phyloP scores from a whole-genome alignment of 2,113 vertebrate genomes.

The Bostrychus sinensis region DNA sequence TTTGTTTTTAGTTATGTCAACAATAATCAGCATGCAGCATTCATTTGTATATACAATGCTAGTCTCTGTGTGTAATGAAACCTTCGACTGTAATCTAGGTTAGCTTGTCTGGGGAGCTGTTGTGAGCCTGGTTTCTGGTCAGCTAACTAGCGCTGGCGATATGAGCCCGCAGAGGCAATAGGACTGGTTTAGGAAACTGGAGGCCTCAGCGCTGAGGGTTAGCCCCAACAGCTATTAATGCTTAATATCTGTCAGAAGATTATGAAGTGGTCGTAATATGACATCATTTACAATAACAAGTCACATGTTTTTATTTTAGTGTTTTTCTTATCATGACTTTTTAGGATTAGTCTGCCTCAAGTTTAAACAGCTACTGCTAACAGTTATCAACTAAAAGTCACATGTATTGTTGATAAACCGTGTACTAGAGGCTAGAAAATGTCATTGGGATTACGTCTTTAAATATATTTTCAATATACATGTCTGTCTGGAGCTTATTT shows the following conservation, averaged over 20 bases:
- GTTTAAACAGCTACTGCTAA: constrained; percentile 39
- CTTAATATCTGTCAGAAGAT: constrained; percentile 57
- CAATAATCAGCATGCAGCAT: background rate
- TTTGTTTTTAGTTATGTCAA: background rate
- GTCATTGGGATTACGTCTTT: background rate
- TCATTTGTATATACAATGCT: background rate
- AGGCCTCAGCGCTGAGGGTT: constrained; percentile 75
- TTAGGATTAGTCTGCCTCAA: constrained; percentile 33
- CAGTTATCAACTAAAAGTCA: background rate
- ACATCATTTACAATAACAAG: background rate
- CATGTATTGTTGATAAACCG: background rate
- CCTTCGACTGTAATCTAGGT: constrained; percentile 7
- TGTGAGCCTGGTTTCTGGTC: constrained; percentile 30
- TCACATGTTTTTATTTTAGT: background rate
- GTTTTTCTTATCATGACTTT: background rate
- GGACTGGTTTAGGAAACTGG: constrained; percentile 54
- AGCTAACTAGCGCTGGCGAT: constrained; percentile 34
- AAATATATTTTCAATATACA: background rate
- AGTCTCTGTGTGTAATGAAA: background rate
- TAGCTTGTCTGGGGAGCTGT: constrained; percentile 14
- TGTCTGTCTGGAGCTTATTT: background rate
- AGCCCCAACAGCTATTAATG: constrained; percentile 57
- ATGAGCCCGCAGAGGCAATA: constrained; percentile 44
- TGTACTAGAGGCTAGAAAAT: background rate
- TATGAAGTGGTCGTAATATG: background rate